Evolutionary conservation across 2,113 vertebrate genomes (phyloP).

Genomic region (Myodes glareolus): DNA sequence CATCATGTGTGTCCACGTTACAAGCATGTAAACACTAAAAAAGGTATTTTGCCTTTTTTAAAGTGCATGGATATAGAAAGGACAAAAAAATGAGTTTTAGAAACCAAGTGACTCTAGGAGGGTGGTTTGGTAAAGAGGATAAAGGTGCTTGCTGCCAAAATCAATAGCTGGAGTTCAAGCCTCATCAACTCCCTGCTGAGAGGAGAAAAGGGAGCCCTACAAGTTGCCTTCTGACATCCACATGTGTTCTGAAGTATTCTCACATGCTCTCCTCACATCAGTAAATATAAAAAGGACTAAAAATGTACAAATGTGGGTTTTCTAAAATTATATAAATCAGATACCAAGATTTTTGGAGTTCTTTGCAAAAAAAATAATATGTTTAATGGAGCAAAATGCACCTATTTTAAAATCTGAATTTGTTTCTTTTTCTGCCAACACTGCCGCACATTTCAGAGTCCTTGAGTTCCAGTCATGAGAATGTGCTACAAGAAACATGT

Average conservation of each 20-base stretch:
- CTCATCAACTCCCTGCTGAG: background rate
- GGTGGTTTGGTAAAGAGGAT: background rate
- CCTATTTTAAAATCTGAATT: background rate
- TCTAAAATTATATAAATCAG: background rate
- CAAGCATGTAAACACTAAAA: background rate
- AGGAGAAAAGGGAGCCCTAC: background rate
- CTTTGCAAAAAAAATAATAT: background rate
- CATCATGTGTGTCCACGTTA: background rate
- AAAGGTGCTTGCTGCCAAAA: background rate
- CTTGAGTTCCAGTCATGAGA: background rate
- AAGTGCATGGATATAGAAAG: background rate
- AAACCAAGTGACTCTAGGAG: background rate
- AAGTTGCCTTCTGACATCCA: background rate
- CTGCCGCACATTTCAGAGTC: background rate
- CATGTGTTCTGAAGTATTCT: background rate
- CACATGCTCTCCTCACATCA: too few species aligned
- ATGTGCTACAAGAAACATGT: background rate
- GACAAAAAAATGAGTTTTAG: background rate
- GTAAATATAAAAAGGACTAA: background rate
- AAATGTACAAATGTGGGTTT: background rate
- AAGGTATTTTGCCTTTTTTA: background rate
- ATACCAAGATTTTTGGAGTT: background rate
- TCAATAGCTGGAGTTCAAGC: background rate
- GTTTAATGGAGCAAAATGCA: background rate
- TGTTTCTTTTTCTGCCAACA: background rate